A percentile compares a stretch with the other conserved stretches of the same genome.
Conservation (phyloP, 2,888 invertebrate species). For the Synanthedon vespiformis region DNA sequence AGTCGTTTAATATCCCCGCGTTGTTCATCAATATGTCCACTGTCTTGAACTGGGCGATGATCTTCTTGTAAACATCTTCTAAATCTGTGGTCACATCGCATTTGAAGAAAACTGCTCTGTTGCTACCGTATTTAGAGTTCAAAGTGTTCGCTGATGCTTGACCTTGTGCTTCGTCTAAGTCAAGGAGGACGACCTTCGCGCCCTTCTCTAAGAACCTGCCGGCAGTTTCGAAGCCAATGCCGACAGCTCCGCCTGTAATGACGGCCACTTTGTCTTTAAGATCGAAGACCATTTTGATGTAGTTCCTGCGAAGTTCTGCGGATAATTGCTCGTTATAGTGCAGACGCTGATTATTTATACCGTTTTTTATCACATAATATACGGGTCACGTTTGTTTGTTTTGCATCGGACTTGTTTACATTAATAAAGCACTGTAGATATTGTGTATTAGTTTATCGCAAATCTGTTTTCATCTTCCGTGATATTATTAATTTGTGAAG, state of each 20-base stretch:
- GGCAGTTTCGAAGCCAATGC: constrained; percentile 44
- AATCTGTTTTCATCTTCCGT: neutral
- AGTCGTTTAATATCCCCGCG: constrained; percentile 22
- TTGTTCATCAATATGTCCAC: constrained; percentile 36
- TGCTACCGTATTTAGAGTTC: constrained; percentile 35
- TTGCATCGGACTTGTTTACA: neutral
- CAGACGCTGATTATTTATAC: neutral
- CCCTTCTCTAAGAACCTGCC: constrained; percentile 40
- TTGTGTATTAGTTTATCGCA: neutral
- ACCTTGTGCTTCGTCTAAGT: constrained; percentile 27
- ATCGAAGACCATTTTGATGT: neutral
- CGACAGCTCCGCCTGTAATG: constrained; percentile 53
- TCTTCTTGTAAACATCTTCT: constrained; percentile 27
- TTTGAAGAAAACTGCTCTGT: constrained; percentile 37
- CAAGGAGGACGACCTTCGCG: constrained; percentile 4
- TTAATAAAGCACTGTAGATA: neutral
- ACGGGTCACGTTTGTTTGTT: neutral
- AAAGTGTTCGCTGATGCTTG: constrained; percentile 30
- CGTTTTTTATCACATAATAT: neutral
- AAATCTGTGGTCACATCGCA: constrained; percentile 48
- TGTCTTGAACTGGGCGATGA: constrained; percentile 23
- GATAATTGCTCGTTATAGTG: neutral
- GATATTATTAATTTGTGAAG: neutral
- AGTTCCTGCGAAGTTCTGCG: neutral
- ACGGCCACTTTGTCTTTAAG: constrained; percentile 1